Conservation (phyloP, 2,888 invertebrate species). For the Hanleya hanleyi region DNA sequence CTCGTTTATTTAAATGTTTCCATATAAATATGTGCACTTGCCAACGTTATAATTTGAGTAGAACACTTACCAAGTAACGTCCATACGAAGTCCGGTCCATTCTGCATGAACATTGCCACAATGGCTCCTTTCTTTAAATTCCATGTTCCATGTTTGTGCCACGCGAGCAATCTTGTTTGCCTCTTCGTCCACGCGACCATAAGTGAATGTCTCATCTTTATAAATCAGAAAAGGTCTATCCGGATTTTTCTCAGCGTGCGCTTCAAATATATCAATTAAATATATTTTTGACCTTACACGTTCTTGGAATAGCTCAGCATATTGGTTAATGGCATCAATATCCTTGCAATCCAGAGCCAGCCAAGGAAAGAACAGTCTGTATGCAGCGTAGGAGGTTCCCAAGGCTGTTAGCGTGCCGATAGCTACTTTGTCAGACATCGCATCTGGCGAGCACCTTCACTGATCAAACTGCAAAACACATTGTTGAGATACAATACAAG, state of each 20-base stretch:
- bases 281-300: no score
- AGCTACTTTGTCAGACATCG: constrained; percentile 39
- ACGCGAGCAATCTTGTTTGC: constrained; percentile 61
- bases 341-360: constrained; percentile 26
- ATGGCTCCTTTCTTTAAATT: constrained; percentile 53
- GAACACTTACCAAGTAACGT: constrained; percentile 59
- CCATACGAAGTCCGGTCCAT: constrained; percentile 67
- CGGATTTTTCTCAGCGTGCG: constrained; percentile 39
- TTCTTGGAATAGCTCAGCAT: no score
- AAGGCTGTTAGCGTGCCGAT: constrained; percentile 48
- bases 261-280: constrained; percentile 53
- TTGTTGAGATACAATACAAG: no score
- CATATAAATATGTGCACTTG: no score
- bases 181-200: constrained; percentile 51
- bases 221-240: constrained; percentile 49
- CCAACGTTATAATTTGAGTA: no score
- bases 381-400: constrained; percentile 48
- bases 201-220: constrained; percentile 55
- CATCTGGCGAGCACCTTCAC: no score
- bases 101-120: constrained; percentile 62
- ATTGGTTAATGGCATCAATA: no score
- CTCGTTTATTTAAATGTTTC: no score
- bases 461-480: no score
- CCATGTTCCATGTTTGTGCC: constrained; percentile 41
- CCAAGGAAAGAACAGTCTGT: constrained; percentile 57